Percentiles rank a stretch among this genome's conserved stretches.
Conservation (phyloP, 2,113 vertebrate genomes). For the Notiomystis cincta region DNA sequence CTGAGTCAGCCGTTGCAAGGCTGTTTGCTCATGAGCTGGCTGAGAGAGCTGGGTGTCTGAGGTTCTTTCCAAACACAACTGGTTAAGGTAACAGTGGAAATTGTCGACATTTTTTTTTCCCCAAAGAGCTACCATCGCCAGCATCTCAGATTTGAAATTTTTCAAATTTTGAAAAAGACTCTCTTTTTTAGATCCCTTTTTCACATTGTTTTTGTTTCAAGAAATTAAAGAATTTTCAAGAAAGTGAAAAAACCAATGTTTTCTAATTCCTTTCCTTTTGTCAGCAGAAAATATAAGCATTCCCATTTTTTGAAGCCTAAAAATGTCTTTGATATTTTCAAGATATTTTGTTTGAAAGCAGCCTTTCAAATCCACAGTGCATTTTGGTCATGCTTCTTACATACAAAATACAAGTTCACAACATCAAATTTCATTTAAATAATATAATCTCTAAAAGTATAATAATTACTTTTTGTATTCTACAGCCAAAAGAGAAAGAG, state of each 20-base stretch:
- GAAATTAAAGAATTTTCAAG: background rate
- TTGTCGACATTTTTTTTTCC: background rate
- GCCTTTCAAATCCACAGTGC: background rate
- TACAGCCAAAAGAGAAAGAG: background rate
- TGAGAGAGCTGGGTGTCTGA: background rate
- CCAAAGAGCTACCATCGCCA: background rate
- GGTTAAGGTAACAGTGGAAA: background rate
- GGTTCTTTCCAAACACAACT: background rate
- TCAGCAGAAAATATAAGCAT: background rate
- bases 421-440: background rate
- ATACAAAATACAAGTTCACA: background rate
- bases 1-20: accelerated
- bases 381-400: background rate
- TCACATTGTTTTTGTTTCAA: background rate
- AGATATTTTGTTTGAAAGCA: background rate
- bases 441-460: background rate
- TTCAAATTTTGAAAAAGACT: background rate
- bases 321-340: background rate
- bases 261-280: background rate
- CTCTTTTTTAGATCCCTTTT: background rate
- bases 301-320: background rate
- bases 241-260: background rate
- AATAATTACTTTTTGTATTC: background rate
- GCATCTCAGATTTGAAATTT: background rate
- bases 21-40: background rate